A percentile compares a stretch with the other conserved stretches of the same genome.
Evolutionary conservation across 2,113 vertebrate genomes (phyloP).

Genomic region (Apus apus): DNA sequence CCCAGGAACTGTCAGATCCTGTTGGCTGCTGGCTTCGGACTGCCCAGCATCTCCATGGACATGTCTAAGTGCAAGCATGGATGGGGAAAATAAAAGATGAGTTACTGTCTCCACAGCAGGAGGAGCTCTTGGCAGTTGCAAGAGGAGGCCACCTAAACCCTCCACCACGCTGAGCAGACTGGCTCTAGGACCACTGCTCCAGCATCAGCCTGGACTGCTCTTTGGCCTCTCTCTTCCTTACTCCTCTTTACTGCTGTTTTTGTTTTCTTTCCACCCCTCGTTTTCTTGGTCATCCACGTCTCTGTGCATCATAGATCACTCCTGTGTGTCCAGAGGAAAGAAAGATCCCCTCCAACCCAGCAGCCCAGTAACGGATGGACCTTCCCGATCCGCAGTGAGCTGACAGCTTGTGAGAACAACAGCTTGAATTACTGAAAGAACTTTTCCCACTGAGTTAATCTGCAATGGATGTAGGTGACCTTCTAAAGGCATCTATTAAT

Average conservation of each 20-base stretch:
- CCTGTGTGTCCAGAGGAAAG: conserved; percentile 59
- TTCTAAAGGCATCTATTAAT: conserved; percentile 85
- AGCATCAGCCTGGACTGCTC: neutral
- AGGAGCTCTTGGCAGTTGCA: neutral
- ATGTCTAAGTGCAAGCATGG: neutral
- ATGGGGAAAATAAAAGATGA: neutral
- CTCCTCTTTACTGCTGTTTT: conserved; percentile 44
- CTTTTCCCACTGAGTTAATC: conserved; percentile 86
- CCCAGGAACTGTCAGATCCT: neutral
- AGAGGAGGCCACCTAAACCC: neutral
- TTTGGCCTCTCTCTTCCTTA: neutral
- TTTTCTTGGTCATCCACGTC: conserved; percentile 72
- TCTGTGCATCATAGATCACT: conserved; percentile 73
- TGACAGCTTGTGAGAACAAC: conserved; percentile 84
- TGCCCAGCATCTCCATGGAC: neutral
- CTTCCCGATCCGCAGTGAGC: conserved; percentile 71
- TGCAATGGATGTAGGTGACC: conserved; percentile 84
- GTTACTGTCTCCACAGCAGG: neutral
- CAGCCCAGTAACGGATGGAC: conserved; percentile 76
- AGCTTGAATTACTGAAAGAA: conserved; percentile 86
- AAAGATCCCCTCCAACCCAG: conserved; percentile 66
- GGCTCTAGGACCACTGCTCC: neutral
- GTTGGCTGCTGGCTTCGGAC: fast-evolving
- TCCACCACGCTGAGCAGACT: fast-evolving
- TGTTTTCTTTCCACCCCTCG: conserved; percentile 63